Base-by-base conservation (phyloP, 2,888 invertebrate species). In the Drosophila demipolita region DNA sequence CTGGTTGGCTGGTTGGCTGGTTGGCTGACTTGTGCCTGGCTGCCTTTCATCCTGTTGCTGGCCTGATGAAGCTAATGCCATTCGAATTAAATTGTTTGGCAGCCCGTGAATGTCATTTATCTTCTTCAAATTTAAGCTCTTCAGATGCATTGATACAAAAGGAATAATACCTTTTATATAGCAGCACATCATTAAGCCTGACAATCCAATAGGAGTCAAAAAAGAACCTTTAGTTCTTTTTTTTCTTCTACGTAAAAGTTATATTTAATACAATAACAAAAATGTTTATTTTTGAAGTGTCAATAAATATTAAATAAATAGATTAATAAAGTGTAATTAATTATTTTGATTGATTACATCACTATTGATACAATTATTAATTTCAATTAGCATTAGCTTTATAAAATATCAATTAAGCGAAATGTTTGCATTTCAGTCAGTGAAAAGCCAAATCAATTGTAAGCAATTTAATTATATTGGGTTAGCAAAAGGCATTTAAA, bases 61-160 rank as follows among this genome's bases (percentile, higher is more conserved):
- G 36, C 57, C 50, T 60, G 63, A 52, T 73, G 71, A 64, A 59
- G 75, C 75, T 80, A 87, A 87, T 89, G 83, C 75, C 58, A 77
- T 87, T 73, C 80, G 79, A 78, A 83, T 87, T 70, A 73, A 60
- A 78, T 74, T 77, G 82, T 69, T 70, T 66, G 75, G 36, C 66
- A 58, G 67, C 63, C 78, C 20, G 17, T 26, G 67, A 59, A 62
- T 80, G 83, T 77, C 75, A 87, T 87, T 89, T 83, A 85, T 87
- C 87, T 80, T 89, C 81, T 42, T 89, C 87, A 87, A 82, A 70
- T 75, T 73, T 63, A 73, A 80, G 71, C 64, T 62, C 53, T 66
- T 73, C 63, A 59, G 64, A 73, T 79, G 66, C 73, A 74, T 66
- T 69, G 26, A 66, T 79, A 75, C 68, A 63, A 71, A 49, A 59